These are phyloP conservation scores for Nephrotoma flavescens DNA, from an alignment of 2,888 invertebrate genomes.

Conservation along the genomic window DNA sequence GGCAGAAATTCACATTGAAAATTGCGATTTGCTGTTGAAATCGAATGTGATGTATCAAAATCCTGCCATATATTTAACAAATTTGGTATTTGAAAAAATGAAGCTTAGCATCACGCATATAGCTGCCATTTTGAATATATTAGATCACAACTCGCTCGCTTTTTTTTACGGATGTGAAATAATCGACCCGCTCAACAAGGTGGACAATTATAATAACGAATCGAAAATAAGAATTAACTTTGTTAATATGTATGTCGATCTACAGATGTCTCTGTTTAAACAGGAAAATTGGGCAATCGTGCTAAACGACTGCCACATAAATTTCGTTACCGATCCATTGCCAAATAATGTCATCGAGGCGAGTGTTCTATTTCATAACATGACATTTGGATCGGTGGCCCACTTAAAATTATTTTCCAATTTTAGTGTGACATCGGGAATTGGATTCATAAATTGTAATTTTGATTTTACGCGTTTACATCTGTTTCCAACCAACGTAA, in stretches of 20 bases:
- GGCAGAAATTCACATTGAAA: background rate
- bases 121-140: too few relatives aligned
- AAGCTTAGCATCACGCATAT: too few relatives aligned
- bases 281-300: too few relatives aligned
- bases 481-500: background rate
- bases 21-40: background rate
- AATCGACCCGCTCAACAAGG: too few relatives aligned
- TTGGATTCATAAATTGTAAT: background rate
- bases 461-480: too few relatives aligned
- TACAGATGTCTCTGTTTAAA: too few relatives aligned
- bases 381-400: background rate
- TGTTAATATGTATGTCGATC: too few relatives aligned
- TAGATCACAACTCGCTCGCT: too few relatives aligned
- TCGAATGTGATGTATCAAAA: background rate
- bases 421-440: background rate
- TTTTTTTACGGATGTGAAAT: too few relatives aligned
- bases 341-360: background rate
- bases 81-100: background rate
- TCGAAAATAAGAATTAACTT: too few relatives aligned
- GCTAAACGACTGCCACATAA: background rate
- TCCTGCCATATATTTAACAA: background rate
- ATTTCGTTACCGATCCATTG: background rate
- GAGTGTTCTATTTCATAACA: background rate
- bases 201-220: too few relatives aligned
- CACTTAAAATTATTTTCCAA: background rate